Evolutionary conservation across 2,113 vertebrate species (phyloP), one percentile per base, ranked within the genome.

Genomic region (Psittacula cyanocephala): DNA sequence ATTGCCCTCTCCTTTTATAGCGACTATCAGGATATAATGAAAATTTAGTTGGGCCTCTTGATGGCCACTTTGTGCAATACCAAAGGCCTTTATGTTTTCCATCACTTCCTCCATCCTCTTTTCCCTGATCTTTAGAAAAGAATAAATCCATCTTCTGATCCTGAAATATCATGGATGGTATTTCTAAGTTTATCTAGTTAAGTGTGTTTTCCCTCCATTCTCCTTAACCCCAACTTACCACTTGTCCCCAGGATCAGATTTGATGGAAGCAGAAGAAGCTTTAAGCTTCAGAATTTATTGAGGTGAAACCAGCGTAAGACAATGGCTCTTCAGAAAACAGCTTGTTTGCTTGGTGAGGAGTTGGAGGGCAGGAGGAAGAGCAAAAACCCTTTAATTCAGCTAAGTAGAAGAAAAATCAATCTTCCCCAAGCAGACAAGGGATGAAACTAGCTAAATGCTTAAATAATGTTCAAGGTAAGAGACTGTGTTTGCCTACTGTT

Each of bases 111-210:
- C 39, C 17, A 17, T 68, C 24, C 17, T 19, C 53, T 81, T 85
- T 57, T 53, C 46, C 27, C 33, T 11, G 37, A 65, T 57, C 41
- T 85, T 87, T 69, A 70, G 77, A 65, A 79, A 89, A 63, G 1
- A 33, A 93, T 86, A 93, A 97, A 96, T 50, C 27, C 68, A 78
- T 59, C 35, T 89, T 60, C 59, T 91, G 57, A 95, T 85, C 67
- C n/a, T 39, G 53, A 59, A 59, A 59, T 59, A 35, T 35, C 57
- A 47, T 55, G 86, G 52, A n/a, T 91, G 86, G 94, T 93, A 71
- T 96, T 94, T 93, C 49, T 39, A 71, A 95, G 55, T 76, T 95
- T 44, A 86, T 94, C 93, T 97, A 95, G 96, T 94, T 93, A 94
- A 91, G 49, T 70, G 11, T 76, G 20, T 94, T 94, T 96, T 81